Evolutionary conservation across 2,888 invertebrate species (phyloP), one percentile per base, ranked within the genome.

Genomic region (Glyphotaelius pellucidus): DNA sequence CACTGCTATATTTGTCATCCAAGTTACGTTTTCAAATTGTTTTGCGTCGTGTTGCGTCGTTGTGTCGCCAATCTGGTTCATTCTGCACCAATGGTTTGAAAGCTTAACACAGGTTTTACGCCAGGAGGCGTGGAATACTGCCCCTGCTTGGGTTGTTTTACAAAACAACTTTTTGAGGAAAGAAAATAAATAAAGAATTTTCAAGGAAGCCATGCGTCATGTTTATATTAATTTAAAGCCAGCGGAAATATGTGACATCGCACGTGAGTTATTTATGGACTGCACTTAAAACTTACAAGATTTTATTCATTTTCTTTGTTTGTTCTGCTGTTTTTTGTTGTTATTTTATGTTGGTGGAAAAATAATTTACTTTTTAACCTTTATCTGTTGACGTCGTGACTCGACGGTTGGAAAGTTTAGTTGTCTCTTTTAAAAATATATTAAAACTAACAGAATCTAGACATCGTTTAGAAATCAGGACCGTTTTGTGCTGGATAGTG

Each of bases 31-130:
- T 47, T 14, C 15, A 15, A 47, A 47, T 14, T 15, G 15, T 47
- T 47, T 47, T 42, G n/a, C n/a, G n/a, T n/a, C n/a, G n/a, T n/a
- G n/a, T n/a, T n/a, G n/a, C n/a, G n/a, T n/a, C n/a, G n/a, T 15
- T 47, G 25, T 9, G 25, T 67, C n/a, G 25, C 67, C 67, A 67
- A n/a, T 67, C 67, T 67, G 7, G 5, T 25, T 67, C 25, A 3
- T 67, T 67, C 25, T 5, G n/a, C n/a, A n/a, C 25, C 67, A n/a
- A n/a, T 67, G 67, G 67, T 67, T 67, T n/a, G 67, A 86, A 86
- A 86, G 86, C 86, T 86, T 86, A n/a, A 47, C n/a, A 42, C 86
- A 86, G 47, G 47, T 86, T 86, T 86, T 47, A 47, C 42, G 86
- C 30, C 86, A 86, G 86, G 30, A 86, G 86, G 86, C 86, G 86